Base-by-base conservation (phyloP, 1,140 invertebrate genomes). In the Ceratina australensis region DNA sequence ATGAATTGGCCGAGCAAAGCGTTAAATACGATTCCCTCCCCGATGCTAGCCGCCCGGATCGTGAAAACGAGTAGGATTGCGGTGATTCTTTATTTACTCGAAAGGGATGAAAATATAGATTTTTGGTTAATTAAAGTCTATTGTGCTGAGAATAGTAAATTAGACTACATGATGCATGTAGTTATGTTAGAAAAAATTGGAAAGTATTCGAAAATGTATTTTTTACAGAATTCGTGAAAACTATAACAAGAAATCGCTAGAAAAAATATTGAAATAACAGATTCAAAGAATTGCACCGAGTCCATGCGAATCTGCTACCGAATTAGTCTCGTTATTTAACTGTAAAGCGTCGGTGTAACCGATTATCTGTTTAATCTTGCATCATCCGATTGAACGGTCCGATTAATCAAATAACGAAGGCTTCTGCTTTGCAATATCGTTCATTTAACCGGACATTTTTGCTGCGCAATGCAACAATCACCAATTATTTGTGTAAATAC, bases 361-460 rank as follows among this genome's bases (percentile, higher is more conserved):
- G 81, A 84, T 84, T 84, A 84, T 84, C 78, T 50, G 72, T 60
- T 83, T 78, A 68, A 64, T 84, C 82, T 76, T 80, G 68, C 67
- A 68, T 78, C 78, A 80, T 69, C 82, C 78, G 65, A 81, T 81
- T 81, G 83, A 76, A 77, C 78, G 81, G 76, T 67, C 67, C 82
- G 64, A 80, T 84, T 78, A 77, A 84, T 84, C 68, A 74, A 83
- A 80, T 77, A 83, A 84, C 72, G 56, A 75, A 80, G 20, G 67
- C 1, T 57, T 65, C 59, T 26, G 78, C 33, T 72, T 84, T 83
- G 79, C 82, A 76, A 75, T 72, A 80, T 78, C 77, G 79, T 84
- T 83, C 80, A 83, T 72, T 68, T 73, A 64, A 80, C 69, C 67
- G 64, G 52, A 75, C 78, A 79, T 76, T 79, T 78, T 78, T 78